Evolutionary conservation across 1,140 invertebrate species (phyloP), one percentile per base, ranked within the genome.

Genomic region (Matsumurasca onukii): DNA sequence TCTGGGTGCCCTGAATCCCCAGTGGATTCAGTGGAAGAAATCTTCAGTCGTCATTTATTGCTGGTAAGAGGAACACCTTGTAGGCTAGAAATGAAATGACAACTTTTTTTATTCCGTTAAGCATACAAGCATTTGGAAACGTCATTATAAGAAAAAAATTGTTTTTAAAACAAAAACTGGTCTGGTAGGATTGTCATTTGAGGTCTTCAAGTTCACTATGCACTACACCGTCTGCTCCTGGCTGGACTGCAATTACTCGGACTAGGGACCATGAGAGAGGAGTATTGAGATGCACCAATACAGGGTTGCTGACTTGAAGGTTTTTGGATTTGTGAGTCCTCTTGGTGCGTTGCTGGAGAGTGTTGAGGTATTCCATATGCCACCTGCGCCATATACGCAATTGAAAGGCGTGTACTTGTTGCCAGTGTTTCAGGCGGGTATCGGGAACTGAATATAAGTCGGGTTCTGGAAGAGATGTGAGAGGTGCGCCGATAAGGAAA

Each of bases 181-280:
- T 45, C 39, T 45, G n/a, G 39, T 45, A 45, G n/a, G 39, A 45
- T 45, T 9, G 9, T n/a, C 9, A n/a, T 45, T 45, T n/a, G n/a
- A n/a, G n/a, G 39, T 45, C 9, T n/a, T 9, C n/a, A 45, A n/a
- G 39, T 45, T n/a, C 39, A 9, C 9, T n/a, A 45, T 45, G 39
- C 39, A 45, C n/a, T n/a, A n/a, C n/a, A n/a, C n/a, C n/a, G n/a
- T n/a, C n/a, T n/a, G n/a, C n/a, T n/a, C n/a, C n/a, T 3, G 72
- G 72, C 69, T 71, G 57, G 3, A 52, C 27, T 22, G 45, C 48
- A 17, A 51, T 57, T 3, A 73, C 49, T 39, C 69, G 20, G 29
- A 34, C 73, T 0, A 71, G 51, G 0, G 39, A 59, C 72, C 72
- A 73, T 24, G 64, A 61, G 0, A 69, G 59, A 3, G 77, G n/a